Base-by-base conservation (phyloP, 1,140 invertebrate genomes). In the Heliconius hermathena region DNA sequence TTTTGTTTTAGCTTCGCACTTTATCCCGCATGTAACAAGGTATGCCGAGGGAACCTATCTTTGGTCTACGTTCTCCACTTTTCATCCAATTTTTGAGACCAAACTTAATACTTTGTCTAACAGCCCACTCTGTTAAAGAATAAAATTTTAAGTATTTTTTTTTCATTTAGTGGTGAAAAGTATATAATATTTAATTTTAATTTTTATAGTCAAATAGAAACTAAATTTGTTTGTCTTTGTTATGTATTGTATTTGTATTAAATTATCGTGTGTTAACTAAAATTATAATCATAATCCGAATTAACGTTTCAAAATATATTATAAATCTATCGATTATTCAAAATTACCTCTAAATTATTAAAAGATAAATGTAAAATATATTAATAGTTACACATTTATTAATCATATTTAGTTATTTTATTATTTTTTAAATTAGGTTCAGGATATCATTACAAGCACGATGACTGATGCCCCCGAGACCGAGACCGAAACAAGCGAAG, bases 371-470 rank as follows among this genome's bases (percentile, higher is more conserved):
- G 33, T 36, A 36, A 36, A 36, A 36, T 36, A n/a, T n/a, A n/a
- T 36, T 36, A 36, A 36, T 36, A 36, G 33, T 8, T 36, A 36
- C 8, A 36, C 1, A 36, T 36, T 36, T 36, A 36, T 36, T 8
- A 36, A 1, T 36, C 13, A 46, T 46, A 46, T 1, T 54, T 54
- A 54, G 0, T 18, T 18, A 33, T 36, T 6, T 77, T 33, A 78
- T 71, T 72, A 20, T 74, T 57, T n/a, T 36, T 57, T 11, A 26
- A 29, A 38, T 73, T 41, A 38, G 29, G 57, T 80, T 79, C 81
- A 94, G 93, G 93, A 94, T 85, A 87, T 93, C 77, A 83, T 92
- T 18, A 93, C 91, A 18, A 93, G 88, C 84, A 92, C 90, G 29
- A 87, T 93, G 74, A 93, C 93, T 26, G 93, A 94, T 16, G 85